These are phyloP conservation scores for Trachelipus rathkii DNA, from an alignment of 1,140 invertebrate species.

Conservation along the genomic window DNA sequence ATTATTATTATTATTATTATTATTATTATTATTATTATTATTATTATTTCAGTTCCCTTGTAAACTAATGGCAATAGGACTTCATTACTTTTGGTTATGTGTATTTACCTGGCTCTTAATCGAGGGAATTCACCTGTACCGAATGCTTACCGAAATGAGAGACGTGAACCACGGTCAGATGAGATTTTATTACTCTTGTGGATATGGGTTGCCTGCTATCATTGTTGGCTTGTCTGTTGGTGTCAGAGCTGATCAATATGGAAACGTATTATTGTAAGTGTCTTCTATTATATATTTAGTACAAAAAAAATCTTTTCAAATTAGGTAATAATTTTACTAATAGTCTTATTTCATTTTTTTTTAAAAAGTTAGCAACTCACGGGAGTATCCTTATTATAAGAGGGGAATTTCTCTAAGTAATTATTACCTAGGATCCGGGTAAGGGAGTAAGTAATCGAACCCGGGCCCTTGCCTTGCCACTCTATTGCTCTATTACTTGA, in stretches of 20 bases:
- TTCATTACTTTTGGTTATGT: conserved; percentile 88
- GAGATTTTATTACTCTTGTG: conserved; percentile 89
- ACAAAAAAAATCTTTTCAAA: too few species aligned
- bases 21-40: too few species aligned
- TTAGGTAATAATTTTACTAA: too few species aligned
- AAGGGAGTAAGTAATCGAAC: too few species aligned
- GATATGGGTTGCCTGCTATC: conserved; percentile 89
- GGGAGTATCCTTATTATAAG: too few species aligned
- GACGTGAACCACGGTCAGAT: conserved; percentile 94
- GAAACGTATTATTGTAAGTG: conserved; percentile 59
- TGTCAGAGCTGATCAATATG: conserved; percentile 90
- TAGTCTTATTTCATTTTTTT: too few species aligned
- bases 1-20: too few species aligned
- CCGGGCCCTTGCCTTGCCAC: too few species aligned
- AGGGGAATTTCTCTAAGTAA: too few species aligned
- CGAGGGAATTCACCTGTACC: conserved; percentile 84
- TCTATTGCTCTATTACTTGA: too few species aligned
- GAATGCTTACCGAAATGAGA: conserved; percentile 90
- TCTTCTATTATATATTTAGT: not conserved
- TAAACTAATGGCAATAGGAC: conserved; percentile 80
- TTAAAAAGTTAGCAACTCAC: too few species aligned
- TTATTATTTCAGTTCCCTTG: conserved; percentile 65
- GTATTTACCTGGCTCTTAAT: conserved; percentile 87
- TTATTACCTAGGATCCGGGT: too few species aligned
- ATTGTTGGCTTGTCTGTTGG: conserved; percentile 85